These are phyloP conservation scores for Nectonema munidae DNA, from an alignment of 2,888 invertebrate genomes.

Conservation along the genomic window DNA sequence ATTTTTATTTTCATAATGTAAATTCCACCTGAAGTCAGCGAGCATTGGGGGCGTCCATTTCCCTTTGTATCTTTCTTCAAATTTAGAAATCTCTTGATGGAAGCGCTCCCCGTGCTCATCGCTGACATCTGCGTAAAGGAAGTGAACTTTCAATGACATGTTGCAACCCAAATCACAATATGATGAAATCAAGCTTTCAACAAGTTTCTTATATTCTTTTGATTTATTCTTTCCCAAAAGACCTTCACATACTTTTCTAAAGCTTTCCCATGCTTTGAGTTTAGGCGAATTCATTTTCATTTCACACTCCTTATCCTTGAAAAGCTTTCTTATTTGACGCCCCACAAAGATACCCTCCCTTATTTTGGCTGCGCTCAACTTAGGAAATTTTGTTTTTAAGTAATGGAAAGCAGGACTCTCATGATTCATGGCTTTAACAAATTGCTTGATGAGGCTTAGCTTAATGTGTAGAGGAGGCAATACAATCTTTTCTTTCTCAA, in stretches of 20 bases:
- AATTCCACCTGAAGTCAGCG: too few species aligned
- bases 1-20: too few species aligned
- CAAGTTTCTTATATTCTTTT: neutral
- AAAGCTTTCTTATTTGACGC: neutral
- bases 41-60: too few species aligned
- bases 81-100: too few species aligned
- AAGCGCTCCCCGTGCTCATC: neutral
- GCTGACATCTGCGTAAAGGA: neutral
- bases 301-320: neutral
- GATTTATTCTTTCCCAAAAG: conserved; percentile 1
- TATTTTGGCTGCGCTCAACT: neutral
- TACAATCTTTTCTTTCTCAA: neutral
- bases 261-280: too few species aligned
- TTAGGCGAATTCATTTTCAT: too few species aligned
- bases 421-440: neutral
- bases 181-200: neutral
- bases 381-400: conserved; percentile 6
- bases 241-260: neutral
- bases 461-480: conserved; percentile 7
- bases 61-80: too few species aligned
- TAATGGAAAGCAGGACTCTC: neutral
- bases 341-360: too few species aligned
- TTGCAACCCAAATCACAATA: neutral
- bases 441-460: neutral
- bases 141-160: conserved; percentile 6